A percentile compares a stretch with the other conserved stretches of the same genome.
These are phyloP conservation scores for Platycercus adscitus DNA, from an alignment of 2,113 vertebrate genomes.

Conservation along the genomic window DNA sequence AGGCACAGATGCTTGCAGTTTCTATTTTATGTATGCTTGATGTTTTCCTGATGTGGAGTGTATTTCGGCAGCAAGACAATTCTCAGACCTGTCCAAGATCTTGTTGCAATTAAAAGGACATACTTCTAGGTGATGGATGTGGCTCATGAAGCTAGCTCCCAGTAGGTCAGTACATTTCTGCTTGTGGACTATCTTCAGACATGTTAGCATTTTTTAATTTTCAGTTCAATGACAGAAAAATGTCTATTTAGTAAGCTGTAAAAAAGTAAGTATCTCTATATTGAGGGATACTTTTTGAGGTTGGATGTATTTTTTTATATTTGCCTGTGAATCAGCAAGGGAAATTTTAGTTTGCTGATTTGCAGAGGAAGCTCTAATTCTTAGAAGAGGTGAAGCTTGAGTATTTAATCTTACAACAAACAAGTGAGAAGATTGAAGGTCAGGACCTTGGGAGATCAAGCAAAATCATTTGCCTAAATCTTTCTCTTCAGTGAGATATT, in stretches of 20 bases:
- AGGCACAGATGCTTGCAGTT: not conserved
- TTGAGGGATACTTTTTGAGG: not conserved
- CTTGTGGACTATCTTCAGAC: not conserved
- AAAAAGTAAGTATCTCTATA: not conserved
- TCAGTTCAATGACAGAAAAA: not conserved
- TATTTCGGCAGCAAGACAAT: not conserved
- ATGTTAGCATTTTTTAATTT: not conserved
- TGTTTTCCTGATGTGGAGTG: not conserved
- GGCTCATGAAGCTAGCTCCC: not conserved
- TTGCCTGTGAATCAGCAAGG: not conserved
- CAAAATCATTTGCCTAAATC: not conserved
- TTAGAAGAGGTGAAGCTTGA: not conserved
- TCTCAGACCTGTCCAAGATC: not conserved
- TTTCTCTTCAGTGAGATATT: not conserved
- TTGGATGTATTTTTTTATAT: not conserved
- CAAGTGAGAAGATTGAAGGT: not conserved
- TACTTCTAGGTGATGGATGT: not conserved
- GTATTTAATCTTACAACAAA: conserved; percentile 2
- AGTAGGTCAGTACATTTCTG: not conserved
- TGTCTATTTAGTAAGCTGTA: not conserved
- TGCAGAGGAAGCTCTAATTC: not conserved
- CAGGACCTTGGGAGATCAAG: not conserved
- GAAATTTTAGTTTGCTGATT: not conserved
- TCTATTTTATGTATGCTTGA: not conserved
- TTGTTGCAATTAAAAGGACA: conserved; percentile 27